phyloP scores from a whole-genome alignment of 2,888 invertebrate species.

The Rotaria socialis region DNA sequence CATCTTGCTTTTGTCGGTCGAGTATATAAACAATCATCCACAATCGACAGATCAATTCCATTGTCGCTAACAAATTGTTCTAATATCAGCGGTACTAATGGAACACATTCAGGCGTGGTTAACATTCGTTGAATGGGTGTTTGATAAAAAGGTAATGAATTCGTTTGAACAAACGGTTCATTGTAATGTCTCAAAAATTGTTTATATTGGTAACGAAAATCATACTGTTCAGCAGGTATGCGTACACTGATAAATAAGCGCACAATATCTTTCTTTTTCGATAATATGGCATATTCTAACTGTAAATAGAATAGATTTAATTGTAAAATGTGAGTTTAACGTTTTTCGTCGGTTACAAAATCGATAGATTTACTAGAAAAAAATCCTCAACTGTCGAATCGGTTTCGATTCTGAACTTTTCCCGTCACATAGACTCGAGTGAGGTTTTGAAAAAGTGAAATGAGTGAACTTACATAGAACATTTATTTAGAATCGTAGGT shows the following conservation, averaged over 20 bases:
- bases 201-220: not conserved
- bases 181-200: slow-evolving; percentile 6
- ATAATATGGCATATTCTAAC: slow-evolving; percentile 7
- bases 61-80: slow-evolving; percentile 27
- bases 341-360: no score
- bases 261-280: not conserved
- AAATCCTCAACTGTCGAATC: no score
- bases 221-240: not conserved
- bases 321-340: no score
- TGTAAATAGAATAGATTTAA: not conserved
- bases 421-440: no score
- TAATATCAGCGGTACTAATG: slow-evolving; percentile 4
- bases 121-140: slow-evolving; percentile 23
- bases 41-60: slow-evolving; percentile 23
- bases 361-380: no score
- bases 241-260: slow-evolving; percentile 21
- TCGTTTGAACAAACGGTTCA: not conserved
- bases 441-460: no score
- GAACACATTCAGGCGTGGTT: slow-evolving; percentile 1
- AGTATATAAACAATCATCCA: slow-evolving; percentile 30
- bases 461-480: no score
- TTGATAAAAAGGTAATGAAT: not conserved
- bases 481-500: no score
- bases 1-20: not conserved
- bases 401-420: no score